Conservation (phyloP, 2,113 vertebrate genomes). For the Alethe castanea region DNA sequence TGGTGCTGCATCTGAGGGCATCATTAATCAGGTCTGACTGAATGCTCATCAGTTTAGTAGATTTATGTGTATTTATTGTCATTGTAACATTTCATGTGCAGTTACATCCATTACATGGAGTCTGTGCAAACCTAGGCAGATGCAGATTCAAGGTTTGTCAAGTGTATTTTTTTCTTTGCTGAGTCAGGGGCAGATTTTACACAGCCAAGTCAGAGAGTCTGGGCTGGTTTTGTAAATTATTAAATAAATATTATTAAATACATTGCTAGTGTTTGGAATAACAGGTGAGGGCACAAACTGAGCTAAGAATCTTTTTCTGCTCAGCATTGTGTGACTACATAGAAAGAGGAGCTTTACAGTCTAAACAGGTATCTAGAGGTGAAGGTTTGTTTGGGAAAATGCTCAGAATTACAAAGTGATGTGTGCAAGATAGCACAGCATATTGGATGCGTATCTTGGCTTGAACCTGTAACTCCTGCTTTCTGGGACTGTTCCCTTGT, state of each 20-base stretch:
- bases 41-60: slow-evolving; percentile 20
- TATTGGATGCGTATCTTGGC: not conserved
- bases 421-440: not conserved
- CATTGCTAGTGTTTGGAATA: not conserved
- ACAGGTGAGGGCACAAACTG: not conserved
- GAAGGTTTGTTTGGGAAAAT: not conserved
- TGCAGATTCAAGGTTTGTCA: not conserved
- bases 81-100: slow-evolving; percentile 22
- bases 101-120: not conserved
- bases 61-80: slow-evolving; percentile 49
- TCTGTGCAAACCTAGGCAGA: not conserved
- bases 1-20: slow-evolving; percentile 12
- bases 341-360: not conserved
- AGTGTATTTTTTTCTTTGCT: not conserved
- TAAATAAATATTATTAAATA: too few species aligned
- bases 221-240: not conserved
- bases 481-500: not conserved
- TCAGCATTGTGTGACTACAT: not conserved
- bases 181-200: not conserved
- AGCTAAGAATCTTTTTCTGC: not conserved
- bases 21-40: slow-evolving; percentile 31
- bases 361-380: not conserved
- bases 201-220: not conserved
- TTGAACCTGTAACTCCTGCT: not conserved
- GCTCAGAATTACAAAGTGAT: not conserved